Conservation (phyloP, 2,113 vertebrate genomes). For the Gyps fulvus region DNA sequence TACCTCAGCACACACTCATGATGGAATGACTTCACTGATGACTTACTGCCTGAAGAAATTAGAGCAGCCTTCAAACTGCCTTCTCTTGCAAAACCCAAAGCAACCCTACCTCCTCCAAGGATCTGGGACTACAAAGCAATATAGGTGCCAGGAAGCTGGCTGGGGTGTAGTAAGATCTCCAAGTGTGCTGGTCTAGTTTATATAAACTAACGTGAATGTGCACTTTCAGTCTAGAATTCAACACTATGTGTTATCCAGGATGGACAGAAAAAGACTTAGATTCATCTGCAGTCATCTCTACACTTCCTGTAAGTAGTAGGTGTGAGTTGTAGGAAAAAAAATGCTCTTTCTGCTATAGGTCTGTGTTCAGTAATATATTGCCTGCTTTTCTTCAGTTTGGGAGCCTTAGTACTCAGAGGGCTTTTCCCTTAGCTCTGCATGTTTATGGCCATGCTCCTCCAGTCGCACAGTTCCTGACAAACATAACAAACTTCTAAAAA, state of each 20-base stretch:
- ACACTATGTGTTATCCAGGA: neutral
- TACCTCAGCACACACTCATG: neutral
- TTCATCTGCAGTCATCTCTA: neutral
- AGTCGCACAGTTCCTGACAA: neutral
- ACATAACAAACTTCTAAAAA: neutral
- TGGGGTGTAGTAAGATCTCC: neutral
- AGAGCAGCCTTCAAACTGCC: neutral
- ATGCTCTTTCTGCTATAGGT: neutral
- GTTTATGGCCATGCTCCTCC: neutral
- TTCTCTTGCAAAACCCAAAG: neutral
- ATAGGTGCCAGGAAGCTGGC: neutral
- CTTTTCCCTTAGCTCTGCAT: neutral
- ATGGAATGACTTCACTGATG: neutral
- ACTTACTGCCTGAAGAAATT: neutral
- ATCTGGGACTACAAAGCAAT: neutral
- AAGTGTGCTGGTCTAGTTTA: neutral
- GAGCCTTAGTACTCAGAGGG: neutral
- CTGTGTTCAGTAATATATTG: neutral
- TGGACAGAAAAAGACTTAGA: neutral
- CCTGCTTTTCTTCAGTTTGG: neutral
- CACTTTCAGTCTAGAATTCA: neutral
- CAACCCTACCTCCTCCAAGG: neutral
- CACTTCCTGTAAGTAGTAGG: neutral
- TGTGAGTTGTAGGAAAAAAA: neutral
- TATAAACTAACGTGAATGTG: neutral